Percentiles rank a stretch among this genome's conserved stretches.
phyloP scores from a whole-genome alignment of 2,888 invertebrate species.

The Pasiphila rectangulata region DNA sequence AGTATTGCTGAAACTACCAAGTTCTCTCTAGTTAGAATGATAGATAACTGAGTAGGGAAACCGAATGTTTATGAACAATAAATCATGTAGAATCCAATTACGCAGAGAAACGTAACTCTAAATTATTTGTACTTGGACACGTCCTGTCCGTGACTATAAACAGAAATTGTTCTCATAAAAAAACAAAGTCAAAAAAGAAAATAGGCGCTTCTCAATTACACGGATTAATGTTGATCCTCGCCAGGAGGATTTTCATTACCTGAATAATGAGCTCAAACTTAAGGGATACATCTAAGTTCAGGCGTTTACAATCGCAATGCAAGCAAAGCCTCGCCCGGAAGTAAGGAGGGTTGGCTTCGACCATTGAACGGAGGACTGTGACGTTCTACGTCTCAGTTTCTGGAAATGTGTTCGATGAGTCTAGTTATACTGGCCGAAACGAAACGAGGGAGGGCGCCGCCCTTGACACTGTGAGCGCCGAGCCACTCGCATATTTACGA shows the following conservation, averaged over 20 bases:
- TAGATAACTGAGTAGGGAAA: neutral
- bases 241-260: constrained; percentile 38
- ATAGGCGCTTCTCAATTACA: constrained; percentile 36
- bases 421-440: constrained; percentile 43
- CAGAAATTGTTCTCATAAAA: constrained; percentile 5
- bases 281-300: constrained; percentile 48
- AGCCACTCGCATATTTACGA: constrained; percentile 50
- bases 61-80: constrained; percentile 8
- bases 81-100: constrained; percentile 2
- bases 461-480: constrained; percentile 65
- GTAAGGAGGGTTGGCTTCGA: constrained; percentile 35
- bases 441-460: constrained; percentile 48
- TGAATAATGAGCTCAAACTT: constrained; percentile 47
- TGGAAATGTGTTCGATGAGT: constrained; percentile 37
- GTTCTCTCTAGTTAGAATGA: constrained; percentile 2
- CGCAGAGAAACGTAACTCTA: neutral
- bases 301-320: constrained; percentile 45
- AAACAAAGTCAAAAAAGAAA: constrained; percentile 2
- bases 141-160: constrained; percentile 11
- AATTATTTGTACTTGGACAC: constrained; percentile 10
- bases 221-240: constrained; percentile 36
- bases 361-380: constrained; percentile 39
- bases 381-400: constrained; percentile 31
- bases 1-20: neutral
- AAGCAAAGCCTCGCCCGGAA: constrained; percentile 42